Evolutionary conservation across 92 coral and sea anemone species (phyloP).

Genomic region (Epizoanthus fatuus): DNA sequence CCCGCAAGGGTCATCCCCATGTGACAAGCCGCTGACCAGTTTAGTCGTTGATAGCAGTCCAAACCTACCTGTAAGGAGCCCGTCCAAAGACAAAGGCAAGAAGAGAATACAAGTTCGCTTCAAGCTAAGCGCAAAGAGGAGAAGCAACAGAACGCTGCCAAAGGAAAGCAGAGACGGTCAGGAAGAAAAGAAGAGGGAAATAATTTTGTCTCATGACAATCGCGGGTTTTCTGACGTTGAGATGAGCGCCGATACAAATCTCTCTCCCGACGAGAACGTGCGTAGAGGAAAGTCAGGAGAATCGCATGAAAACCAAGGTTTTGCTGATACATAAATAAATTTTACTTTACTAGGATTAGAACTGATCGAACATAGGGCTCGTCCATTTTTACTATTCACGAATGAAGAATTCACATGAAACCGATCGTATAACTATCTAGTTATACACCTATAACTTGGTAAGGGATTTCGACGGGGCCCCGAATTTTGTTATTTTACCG

Average conservation of each 20-base stretch:
- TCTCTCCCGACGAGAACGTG: neutral
- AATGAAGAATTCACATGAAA: too few relatives aligned
- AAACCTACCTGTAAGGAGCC: neutral
- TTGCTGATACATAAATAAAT: neutral
- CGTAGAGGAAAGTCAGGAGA: neutral
- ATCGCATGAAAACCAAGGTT: constrained; percentile 2
- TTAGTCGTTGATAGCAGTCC: neutral
- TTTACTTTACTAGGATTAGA: neutral
- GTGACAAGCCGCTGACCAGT: neutral
- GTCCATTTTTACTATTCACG: too few relatives aligned
- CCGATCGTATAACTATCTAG: too few relatives aligned
- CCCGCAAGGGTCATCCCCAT: neutral
- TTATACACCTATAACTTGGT: too few relatives aligned
- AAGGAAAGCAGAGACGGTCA: neutral
- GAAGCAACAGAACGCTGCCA: neutral
- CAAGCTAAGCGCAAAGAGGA: neutral
- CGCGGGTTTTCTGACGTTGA: neutral
- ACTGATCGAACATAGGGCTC: too few relatives aligned
- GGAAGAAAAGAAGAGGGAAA: neutral
- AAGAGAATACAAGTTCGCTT: constrained; percentile 6
- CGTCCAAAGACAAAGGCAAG: neutral
- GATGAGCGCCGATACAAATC: neutral
- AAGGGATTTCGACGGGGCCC: too few relatives aligned
- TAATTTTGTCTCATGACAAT: neutral
- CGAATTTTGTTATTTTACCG: too few relatives aligned